Base-by-base conservation (phyloP, 2,888 invertebrate genomes). In the Protophormia terraenovae region DNA sequence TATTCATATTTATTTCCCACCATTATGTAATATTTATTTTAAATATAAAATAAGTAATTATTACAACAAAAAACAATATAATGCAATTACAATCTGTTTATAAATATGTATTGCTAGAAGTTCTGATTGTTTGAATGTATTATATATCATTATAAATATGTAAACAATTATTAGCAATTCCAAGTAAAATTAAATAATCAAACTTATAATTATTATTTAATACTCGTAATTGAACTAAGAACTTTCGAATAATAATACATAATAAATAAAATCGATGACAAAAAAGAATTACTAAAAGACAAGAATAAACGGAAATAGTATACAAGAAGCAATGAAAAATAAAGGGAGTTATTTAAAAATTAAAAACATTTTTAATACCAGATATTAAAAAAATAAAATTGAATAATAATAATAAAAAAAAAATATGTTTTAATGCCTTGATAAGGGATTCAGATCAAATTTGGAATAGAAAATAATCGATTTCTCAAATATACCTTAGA, bases 21-120 rank as follows among this genome's bases (percentile, higher is more conserved):
- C 35, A 75, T 75, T 75, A 62, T 62, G 45, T 35, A 64, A 58
- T 58, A 55, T 16, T 72, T 58, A 58, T 29, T 16, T n/a, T n/a
- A n/a, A n/a, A n/a, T n/a, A n/a, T 24, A 8, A 19, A 19, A 47
- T 12, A 24, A 24, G 1, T 1, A 16, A 0, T 19, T 10, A 10
- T 16, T 35, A 2, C 7, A 64, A 16, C 7, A 24, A 41, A 41
- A 45, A 32, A 16, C 19, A 19, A 19, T 3, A 4, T 27, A 53
- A 24, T 53, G n/a, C 24, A 72, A 72, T 41, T 72, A 58, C 38
- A 71, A 38, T 72, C 45, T 60, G 29, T 53, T 53, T 29, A 29
- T 8, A 75, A 73, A 2, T 45, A 32, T 62, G 38, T 47, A 73
- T 24, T 35, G 22, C 29, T 29, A 38, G 32, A 35, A n/a, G n/a